Percentiles rank a stretch among this genome's conserved stretches.
These are phyloP conservation scores for Timema podura DNA, from an alignment of 2,888 invertebrate species.

Conservation along the genomic window DNA sequence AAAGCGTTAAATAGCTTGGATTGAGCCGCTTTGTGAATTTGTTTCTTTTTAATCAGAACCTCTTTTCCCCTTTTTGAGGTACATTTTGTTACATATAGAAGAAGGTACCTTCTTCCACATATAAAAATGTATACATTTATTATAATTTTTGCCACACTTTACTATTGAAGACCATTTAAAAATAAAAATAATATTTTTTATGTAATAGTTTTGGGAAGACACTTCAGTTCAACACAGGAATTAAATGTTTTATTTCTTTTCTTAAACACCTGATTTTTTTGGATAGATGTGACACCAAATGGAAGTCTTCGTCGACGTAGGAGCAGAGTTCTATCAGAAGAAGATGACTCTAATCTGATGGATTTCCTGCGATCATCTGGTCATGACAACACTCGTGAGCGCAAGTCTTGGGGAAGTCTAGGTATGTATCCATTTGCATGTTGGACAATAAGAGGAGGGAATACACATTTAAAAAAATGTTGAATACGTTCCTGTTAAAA, in stretches of 20 bases:
- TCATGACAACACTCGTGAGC: constrained; percentile 65
- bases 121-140: no score
- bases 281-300: constrained; percentile 77
- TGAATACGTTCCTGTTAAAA: no score
- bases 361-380: constrained; percentile 77
- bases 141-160: no score
- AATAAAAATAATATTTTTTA: neutral
- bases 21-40: no score
- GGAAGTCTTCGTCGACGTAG: constrained; percentile 78
- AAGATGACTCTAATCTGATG: constrained; percentile 81
- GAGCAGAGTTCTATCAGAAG: constrained; percentile 75
- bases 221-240: neutral
- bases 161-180: neutral
- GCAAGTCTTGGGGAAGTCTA: constrained; percentile 80
- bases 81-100: no score
- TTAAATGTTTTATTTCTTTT: neutral
- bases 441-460: no score
- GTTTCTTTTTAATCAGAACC: no score
- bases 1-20: no score
- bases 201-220: neutral
- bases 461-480: no score
- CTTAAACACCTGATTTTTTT: neutral
- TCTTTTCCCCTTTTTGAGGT: no score
- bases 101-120: no score
- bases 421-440: constrained; percentile 48